Evolutionary conservation across 2,797 vertebrate genomes (phyloP), one percentile per base, ranked within the genome.

Genomic region (Merluccius polli): DNA sequence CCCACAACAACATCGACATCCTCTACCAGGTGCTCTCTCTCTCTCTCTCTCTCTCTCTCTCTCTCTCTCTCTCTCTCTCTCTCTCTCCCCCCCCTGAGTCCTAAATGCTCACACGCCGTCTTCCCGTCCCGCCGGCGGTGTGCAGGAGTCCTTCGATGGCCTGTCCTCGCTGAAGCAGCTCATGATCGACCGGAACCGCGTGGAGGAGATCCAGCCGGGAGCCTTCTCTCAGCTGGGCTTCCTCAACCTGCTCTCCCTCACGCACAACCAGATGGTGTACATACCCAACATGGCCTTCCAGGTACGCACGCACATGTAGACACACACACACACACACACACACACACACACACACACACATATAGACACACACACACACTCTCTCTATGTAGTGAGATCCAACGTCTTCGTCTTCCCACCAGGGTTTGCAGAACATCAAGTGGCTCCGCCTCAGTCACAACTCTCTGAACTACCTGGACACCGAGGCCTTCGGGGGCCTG

Each of bases 281-380:
- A 92, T 99, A 81, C 97, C 97, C 0, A 94, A 97, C 90, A 92
- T 99, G 95, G 94, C 94, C 63, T 98, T 99, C 90, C 97, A 98
- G 88, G 91, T 92, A 78, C 15, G 4, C 52, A 71, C 35, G 31
- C 65, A 31, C 73, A 30, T n/a, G 48, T 18, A 16, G 21, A 59
- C 44, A 29, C 69, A 52, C 32, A 71, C 31, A 52, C 30, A 75
- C 74, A 63, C 2, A 11, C 0, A 3, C 0, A 16, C 38, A 41
- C 38, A 41, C 38, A 41, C 38, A 41, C 38, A 41, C 38, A 41
- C 38, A 38, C 38, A 41, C 38, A 41, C 9, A 41, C 38, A 41
- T 12, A 38, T 12, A 41, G 2, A 33, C 32, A 33, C 31, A 70
- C 38, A 24, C 30, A 35, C 69, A 35, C 69, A 52, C 44, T 70